Evolutionary conservation across 1,140 invertebrate genomes (phyloP), one percentile per base, ranked within the genome.

Genomic region (Drosophila suzukii): DNA sequence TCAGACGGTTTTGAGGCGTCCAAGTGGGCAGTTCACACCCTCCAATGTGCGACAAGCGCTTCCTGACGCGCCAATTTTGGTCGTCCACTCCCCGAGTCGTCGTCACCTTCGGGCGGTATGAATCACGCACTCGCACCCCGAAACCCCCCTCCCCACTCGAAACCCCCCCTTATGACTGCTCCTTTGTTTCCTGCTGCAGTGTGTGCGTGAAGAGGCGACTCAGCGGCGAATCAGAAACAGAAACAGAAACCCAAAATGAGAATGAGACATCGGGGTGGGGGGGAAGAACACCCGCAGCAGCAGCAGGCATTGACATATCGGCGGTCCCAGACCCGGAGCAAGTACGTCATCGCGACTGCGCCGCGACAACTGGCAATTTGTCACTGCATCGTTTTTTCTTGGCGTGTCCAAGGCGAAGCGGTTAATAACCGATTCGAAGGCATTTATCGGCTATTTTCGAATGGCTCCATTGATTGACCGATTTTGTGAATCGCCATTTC

Each of bases 41-140:
- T 15, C 6, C 3, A 49, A 47, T n/a, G 24, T 8, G 7, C 46
- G 24, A 27, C 6, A n/a, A 27, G 12, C 46, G 47, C 61, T 84
- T 80, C 76, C 77, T 80, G 72, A 53, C 53, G 59, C 30, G 41
- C 81, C 81, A 81, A 72, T 73, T 84, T 77, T 84, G 81, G 72
- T 49, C 46, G 62, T 63, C 56, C 70, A 61, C 47, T 59, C 39
- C 55, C 51, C n/a, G n/a, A 62, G 17, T 54, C 61, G 17, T 30
- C 61, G 1, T 61, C 68, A 72, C 68, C 68, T 63, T 62, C 67
- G 15, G 20, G 32, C 20, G 15, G 68, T 13, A 53, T 75, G 71
- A 75, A 38, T 75, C 72, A 75, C 58, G 50, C 68, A 71, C 50
- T 56, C 34, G 12, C 8, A 62, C 10, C 43, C 58, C 6, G 30